Base-by-base conservation (phyloP, 2,113 vertebrate species). In the Percopsis transmontana region DNA sequence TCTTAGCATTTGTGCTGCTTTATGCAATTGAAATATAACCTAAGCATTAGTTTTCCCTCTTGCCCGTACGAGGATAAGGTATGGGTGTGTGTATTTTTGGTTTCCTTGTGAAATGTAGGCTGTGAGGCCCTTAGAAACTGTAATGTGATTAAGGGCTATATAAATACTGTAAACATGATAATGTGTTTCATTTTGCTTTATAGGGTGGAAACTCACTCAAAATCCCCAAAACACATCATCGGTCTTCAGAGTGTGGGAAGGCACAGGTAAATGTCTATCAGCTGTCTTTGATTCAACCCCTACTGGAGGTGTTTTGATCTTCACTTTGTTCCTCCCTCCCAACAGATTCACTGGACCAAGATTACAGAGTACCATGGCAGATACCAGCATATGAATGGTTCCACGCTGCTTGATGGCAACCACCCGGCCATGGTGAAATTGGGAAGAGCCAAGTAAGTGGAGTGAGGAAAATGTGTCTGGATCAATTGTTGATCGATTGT, bases 321-420 rank as follows among this genome's bases (percentile, higher is more conserved):
- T 68, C 1, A 62, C 3, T n/a, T 8, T n/a, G 12, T 40, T 4
- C 51, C 51, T 27, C 11, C 38, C 16, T 48, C 48, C 9, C 8
- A 18, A 53, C 79, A 92, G 91, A 87, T 92, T 68, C 76, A 89
- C 55, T 89, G 88, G 85, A 85, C 79, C 14, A 64, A 85, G 19
- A 57, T 89, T 57, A 51, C 85, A 14, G 73, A 57, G 6, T 74
- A 64, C 54, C 83, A 83, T 53, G 40, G 55, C 12, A 77, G 40
- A 61, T 54, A 60, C 15, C 1, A 7, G 1, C 80, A 58, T 20
- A 81, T 72, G 65, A 85, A 85, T 18, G 81, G 86, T 56, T 71
- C 74, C 11, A 16, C 12, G n/a, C 21, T 57, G 16, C 67, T 80
- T 52, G 82, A 82, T 47, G 64, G 47, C 33, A 74, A 55, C 18